Base-by-base conservation (phyloP, 2,797 vertebrate genomes). In the Sebastes cheni region DNA sequence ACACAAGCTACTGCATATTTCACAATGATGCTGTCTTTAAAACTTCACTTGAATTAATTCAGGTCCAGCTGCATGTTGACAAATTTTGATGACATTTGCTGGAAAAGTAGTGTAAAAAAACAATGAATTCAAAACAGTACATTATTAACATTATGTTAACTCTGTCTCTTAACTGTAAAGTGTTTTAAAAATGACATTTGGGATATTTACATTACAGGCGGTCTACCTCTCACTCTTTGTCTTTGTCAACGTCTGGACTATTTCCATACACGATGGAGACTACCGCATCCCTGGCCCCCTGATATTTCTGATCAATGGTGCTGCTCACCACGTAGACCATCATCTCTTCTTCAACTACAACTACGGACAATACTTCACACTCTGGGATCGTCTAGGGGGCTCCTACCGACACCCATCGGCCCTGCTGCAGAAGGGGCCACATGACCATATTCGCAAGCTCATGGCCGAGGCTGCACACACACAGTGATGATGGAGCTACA, bases 321-420 rank as follows among this genome's bases (percentile, higher is more conserved):
- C 98, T 0, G 97, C 97, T 30, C 98, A 99, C 89, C 98, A 99
- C 75, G 97, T 97, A 0, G 98, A 99, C 91, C 98, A 99, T 87
- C 98, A 99, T 89, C 84, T 99, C 4, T 97, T 92, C 90, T 99
- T 99, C 1, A 97, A 98, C 91, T 98, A 96, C 93, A 99, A 99
- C 95, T 99, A 97, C 0, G 98, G 98, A 67, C 98, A 99, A 86
- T 99, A 99, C 79, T 98, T 99, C 80, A 99, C 97, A 0, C 88
- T 99, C 82, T 99, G 98, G 98, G 98, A 99, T 93, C 96, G 95
- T 77, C 93, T 99, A 0, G 98, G 97, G 0, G 96, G 97, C 2
- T 99, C 98, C 2, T 99, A 98, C 92, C 95, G 96, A 81, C 92
- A 96, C 71, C 98, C 98, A 13, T 95, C 97, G 0, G 92, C 95